A percentile compares a stretch with the other conserved stretches of the same genome.
Conservation (phyloP, 2,888 invertebrate species). For the Choreutis nemorana region DNA sequence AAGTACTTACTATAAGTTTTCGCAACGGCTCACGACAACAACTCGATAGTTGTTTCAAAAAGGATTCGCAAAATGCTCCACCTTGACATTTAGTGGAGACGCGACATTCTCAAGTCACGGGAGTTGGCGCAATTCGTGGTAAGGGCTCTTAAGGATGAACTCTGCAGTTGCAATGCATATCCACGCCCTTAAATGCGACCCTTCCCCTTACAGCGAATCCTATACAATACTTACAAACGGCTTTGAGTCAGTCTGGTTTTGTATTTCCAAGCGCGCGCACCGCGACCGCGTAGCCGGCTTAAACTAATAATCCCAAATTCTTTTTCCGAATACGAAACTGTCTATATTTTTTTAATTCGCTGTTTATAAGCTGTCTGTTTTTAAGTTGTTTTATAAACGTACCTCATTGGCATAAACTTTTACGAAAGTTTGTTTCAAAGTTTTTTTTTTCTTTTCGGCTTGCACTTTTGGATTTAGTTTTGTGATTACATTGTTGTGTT, state of each 20-base stretch:
- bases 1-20: slow-evolving; percentile 16
- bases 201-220: slow-evolving; percentile 62
- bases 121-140: slow-evolving; percentile 29
- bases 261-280: slow-evolving; percentile 54
- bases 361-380: slow-evolving; percentile 26
- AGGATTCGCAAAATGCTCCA: slow-evolving; percentile 6
- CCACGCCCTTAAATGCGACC: slow-evolving; percentile 59
- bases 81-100: slow-evolving; percentile 31
- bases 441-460: slow-evolving; percentile 33
- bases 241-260: slow-evolving; percentile 61
- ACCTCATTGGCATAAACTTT: slow-evolving; percentile 24
- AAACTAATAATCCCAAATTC: slow-evolving; percentile 27
- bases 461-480: slow-evolving; percentile 20
- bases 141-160: slow-evolving; percentile 49
- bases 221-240: slow-evolving; percentile 57
- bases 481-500: slow-evolving; percentile 39
- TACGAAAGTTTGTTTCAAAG: slow-evolving; percentile 16
- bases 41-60: slow-evolving; percentile 13
- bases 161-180: slow-evolving; percentile 54
- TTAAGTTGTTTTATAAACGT: slow-evolving; percentile 17
- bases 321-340: slow-evolving; percentile 34
- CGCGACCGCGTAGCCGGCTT: slow-evolving; percentile 29
- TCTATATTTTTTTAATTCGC: slow-evolving; percentile 15
- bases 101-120: slow-evolving; percentile 20
- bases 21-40: slow-evolving; percentile 8